phyloP scores from a whole-genome alignment of 2,797 vertebrate species.

The Peromyscus attwateri region DNA sequence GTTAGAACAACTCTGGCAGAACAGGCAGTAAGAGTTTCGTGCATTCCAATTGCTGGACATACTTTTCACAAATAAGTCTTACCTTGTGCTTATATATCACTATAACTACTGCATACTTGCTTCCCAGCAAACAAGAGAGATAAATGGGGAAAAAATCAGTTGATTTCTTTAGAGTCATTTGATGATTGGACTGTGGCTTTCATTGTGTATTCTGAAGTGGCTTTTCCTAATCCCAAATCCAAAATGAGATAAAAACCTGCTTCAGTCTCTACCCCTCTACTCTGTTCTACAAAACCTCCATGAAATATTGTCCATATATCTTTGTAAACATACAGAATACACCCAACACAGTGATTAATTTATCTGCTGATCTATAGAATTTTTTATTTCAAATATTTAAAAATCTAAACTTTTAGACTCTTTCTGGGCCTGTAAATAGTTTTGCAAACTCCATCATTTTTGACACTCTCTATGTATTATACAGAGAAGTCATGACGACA shows the following conservation, averaged over 20 bases:
- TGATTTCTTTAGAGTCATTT: slow-evolving; percentile 35
- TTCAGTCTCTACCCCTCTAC: neutral
- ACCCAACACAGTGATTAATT: neutral
- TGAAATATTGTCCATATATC: slow-evolving; percentile 19
- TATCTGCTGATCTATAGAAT: neutral
- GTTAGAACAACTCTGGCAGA: neutral
- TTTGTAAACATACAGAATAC: neutral
- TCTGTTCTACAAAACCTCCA: neutral
- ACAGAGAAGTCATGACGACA: neutral
- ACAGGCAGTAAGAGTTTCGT: neutral
- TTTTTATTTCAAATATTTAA: slow-evolving; percentile 23
- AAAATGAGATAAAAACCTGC: slow-evolving; percentile 16
- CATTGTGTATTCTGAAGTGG: neutral
- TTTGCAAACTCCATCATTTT: neutral
- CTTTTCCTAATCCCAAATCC: slow-evolving; percentile 11
- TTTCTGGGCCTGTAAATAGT: neutral
- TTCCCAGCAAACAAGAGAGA: neutral
- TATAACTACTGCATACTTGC: neutral
- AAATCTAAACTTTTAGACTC: neutral
- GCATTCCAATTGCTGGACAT: neutral
- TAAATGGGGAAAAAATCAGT: neutral
- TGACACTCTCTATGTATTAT: neutral
- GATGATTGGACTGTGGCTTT: neutral
- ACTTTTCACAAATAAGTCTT: slow-evolving; percentile 37
- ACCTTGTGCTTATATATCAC: slow-evolving; percentile 54